Percentiles rank a stretch among this genome's conserved stretches.
phyloP scores from a whole-genome alignment of 2,797 vertebrate genomes.

The Pseudotriccus pelzelni region DNA sequence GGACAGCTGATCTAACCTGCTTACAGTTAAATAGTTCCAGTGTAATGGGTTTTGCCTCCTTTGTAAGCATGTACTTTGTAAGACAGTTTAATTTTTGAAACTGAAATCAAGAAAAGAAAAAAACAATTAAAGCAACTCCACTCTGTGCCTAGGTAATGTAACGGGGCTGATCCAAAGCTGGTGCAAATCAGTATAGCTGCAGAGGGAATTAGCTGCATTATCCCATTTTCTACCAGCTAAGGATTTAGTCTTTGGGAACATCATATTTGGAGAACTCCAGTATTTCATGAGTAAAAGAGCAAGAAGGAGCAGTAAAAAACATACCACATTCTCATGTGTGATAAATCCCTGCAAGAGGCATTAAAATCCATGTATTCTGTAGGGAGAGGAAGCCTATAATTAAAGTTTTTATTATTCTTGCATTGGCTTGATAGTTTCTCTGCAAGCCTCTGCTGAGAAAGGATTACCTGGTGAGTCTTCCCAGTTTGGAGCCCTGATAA shows the following conservation, averaged over 20 bases:
- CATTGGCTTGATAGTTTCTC: neutral
- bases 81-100: slow-evolving; percentile 6
- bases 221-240: slow-evolving; percentile 3
- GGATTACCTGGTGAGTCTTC: neutral
- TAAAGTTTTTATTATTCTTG: neutral
- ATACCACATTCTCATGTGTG: neutral
- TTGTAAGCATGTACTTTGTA: neutral
- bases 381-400: neutral
- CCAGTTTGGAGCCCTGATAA: neutral
- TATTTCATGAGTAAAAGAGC: neutral
- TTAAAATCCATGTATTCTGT: neutral
- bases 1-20: slow-evolving; percentile 20
- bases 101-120: neutral
- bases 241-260: neutral
- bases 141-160: neutral
- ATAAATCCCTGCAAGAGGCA: neutral
- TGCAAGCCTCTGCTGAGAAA: neutral
- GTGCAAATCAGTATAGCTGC: neutral
- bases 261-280: neutral
- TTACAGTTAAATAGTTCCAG: neutral
- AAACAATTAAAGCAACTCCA: neutral
- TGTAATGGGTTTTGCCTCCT: neutral
- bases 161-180: neutral
- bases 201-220: neutral
- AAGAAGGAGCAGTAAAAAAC: neutral